A percentile compares a stretch with the other conserved stretches of the same genome.
phyloP scores from a whole-genome alignment of 1,140 invertebrate genomes.

The Aplysia californica region DNA sequence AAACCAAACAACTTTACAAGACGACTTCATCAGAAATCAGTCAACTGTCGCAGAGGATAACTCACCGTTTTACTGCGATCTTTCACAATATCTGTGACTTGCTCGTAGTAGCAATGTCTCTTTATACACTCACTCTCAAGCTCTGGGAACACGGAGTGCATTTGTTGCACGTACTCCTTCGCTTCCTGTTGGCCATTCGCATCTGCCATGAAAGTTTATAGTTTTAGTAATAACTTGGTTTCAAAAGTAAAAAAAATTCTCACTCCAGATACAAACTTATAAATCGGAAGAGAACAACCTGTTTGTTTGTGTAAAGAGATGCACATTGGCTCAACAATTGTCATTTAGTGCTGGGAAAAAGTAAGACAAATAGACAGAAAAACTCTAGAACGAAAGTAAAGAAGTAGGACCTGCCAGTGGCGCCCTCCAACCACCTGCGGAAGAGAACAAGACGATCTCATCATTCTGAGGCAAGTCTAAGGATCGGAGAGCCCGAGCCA shows the following conservation, averaged over 20 bases:
- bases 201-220: too few relatives aligned
- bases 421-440: too few relatives aligned
- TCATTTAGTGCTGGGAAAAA: not conserved
- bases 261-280: not conserved
- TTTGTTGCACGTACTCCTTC: constrained; percentile 13
- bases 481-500: too few relatives aligned
- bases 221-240: too few relatives aligned
- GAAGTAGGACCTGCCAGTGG: too few relatives aligned
- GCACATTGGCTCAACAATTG: not conserved
- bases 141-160: constrained; percentile 23
- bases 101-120: constrained; percentile 26
- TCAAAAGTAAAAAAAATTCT: not conserved
- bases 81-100: constrained; percentile 5
- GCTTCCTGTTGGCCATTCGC: constrained; percentile 20
- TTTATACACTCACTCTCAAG: constrained; percentile 15
- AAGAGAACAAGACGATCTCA: too few relatives aligned
- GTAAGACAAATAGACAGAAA: not conserved
- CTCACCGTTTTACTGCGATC: constrained; percentile 24
- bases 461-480: too few relatives aligned
- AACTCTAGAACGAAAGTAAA: too few relatives aligned
- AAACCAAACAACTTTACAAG: not conserved
- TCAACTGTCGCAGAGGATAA: not conserved
- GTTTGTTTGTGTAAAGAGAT: not conserved
- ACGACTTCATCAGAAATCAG: not conserved
- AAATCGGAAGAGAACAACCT: not conserved